phyloP scores from a whole-genome alignment of 2,888 invertebrate species.

The Lamproptera curius region DNA sequence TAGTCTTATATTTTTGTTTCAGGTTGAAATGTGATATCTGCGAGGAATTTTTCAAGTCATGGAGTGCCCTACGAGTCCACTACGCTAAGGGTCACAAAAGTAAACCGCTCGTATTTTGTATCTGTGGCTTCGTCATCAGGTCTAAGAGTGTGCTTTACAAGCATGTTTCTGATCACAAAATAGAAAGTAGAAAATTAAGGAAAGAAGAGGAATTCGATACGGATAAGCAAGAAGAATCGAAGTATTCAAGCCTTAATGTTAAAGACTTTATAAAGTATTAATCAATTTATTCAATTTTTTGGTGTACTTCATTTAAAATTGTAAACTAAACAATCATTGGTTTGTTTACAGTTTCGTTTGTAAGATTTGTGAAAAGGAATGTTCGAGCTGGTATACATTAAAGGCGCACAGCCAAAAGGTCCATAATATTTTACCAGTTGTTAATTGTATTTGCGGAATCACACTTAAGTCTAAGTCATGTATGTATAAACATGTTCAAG shows the following conservation, averaged over 20 bases:
- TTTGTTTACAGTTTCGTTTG: slow-evolving; percentile 60
- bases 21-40: slow-evolving; percentile 59
- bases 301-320: slow-evolving; percentile 3
- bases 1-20: slow-evolving; percentile 27
- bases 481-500: slow-evolving; percentile 73
- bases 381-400: slow-evolving; percentile 69
- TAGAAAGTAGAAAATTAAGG: slow-evolving; percentile 45
- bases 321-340: slow-evolving; percentile 5
- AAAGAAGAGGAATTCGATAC: slow-evolving; percentile 37
- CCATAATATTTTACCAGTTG: slow-evolving; percentile 58
- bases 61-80: slow-evolving; percentile 50
- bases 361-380: slow-evolving; percentile 54
- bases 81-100: slow-evolving; percentile 49
- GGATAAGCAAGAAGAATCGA: slow-evolving; percentile 39
- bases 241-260: slow-evolving; percentile 52
- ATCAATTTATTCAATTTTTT: slow-evolving; percentile 11
- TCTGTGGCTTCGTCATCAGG: slow-evolving; percentile 58
- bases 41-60: slow-evolving; percentile 48
- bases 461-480: slow-evolving; percentile 70
- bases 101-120: slow-evolving; percentile 52
- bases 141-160: slow-evolving; percentile 65
- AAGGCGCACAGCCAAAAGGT: slow-evolving; percentile 52
- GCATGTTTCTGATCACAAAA: slow-evolving; percentile 60
- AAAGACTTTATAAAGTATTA: slow-evolving; percentile 64
- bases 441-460: slow-evolving; percentile 68